Evolutionary conservation across 2,888 invertebrate genomes (phyloP), one percentile per base, ranked within the genome.

Genomic region (Acanthopleura granulata): DNA sequence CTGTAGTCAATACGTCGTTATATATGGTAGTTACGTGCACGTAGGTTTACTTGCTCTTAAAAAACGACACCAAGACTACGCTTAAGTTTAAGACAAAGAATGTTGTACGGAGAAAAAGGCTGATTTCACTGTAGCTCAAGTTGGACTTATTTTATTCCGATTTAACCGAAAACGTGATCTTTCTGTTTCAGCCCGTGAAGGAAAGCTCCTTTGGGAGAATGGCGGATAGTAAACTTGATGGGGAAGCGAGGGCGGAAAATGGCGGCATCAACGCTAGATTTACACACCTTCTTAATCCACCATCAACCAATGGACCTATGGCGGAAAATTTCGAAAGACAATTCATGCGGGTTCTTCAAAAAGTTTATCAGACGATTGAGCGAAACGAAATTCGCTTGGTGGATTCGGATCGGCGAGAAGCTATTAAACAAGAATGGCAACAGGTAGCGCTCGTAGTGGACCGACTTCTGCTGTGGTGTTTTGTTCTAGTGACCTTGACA

Each of bases 391-490:
- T 94, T 85, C 93, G 96, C 6, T 93, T 95, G 12, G 93, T 94
- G 0, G 95, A 95, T 83, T 95, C 94, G 88, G 95, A 96, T 87
- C 92, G 94, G 73, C 92, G 94, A 74, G 96, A 96, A 85, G 92
- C 94, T 72, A 94, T 95, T 77, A 95, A 95, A 86, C 91, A 95
- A 74, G 96, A 97, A 89, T 97, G 96, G 96, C 89, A 90, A 78
- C 89, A 89, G 77, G 85, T 89, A 78, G 96, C 96, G 0, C 93
- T 96, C 74, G 96, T 97, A 18, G 93, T 96, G 77, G 97, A 97
- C 89, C 88, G 89, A 49, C 88, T 92, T 72, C 88, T 93, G 22
- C 86, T 93, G 49, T 88, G 91, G 77, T 87, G 91, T 18, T 93
- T 93, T 85, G 90, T 92, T 57, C 83, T 90, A 9, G 85, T 91